Conservation (phyloP, 1,140 invertebrate species). For the Phymorhynchus buccinoides region DNA sequence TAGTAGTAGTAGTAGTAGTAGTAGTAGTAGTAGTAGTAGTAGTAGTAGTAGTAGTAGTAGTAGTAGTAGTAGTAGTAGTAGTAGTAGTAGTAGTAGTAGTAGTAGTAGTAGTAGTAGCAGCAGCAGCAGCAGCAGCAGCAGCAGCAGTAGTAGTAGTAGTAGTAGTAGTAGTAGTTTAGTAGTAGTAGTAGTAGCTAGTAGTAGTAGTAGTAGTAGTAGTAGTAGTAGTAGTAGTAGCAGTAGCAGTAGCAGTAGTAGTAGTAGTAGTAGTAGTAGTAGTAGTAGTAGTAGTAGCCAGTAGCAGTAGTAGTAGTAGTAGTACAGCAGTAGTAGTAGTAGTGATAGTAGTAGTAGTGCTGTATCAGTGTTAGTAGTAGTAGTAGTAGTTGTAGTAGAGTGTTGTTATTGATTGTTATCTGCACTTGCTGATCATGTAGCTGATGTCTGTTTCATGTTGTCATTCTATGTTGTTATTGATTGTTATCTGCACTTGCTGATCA, state of each 20-base stretch:
- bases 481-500: too few species aligned
- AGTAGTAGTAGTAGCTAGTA: slow-evolving; percentile 26
- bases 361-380: slow-evolving; percentile 25
- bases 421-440: too few species aligned
- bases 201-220: slow-evolving; percentile 21
- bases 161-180: slow-evolving; percentile 22
- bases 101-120: slow-evolving; percentile 24
- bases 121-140: slow-evolving; percentile 25
- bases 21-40: slow-evolving; percentile 22
- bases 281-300: too few species aligned
- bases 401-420: not conserved
- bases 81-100: slow-evolving; percentile 22
- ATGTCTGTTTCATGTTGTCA: too few species aligned
- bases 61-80: slow-evolving; percentile 28
- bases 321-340: too few species aligned
- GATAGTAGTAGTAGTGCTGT: slow-evolving; percentile 29
- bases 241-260: slow-evolving; percentile 18
- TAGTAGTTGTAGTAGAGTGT: slow-evolving; percentile 19
- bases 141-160: slow-evolving; percentile 22
- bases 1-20: slow-evolving; percentile 25
- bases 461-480: too few species aligned
- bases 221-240: slow-evolving; percentile 25
- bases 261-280: slow-evolving; percentile 27
- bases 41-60: slow-evolving; percentile 23
- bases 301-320: too few species aligned